These are phyloP conservation scores for Paralichthys olivaceus DNA, from an alignment of 2,113 vertebrate species.

Conservation along the genomic window DNA sequence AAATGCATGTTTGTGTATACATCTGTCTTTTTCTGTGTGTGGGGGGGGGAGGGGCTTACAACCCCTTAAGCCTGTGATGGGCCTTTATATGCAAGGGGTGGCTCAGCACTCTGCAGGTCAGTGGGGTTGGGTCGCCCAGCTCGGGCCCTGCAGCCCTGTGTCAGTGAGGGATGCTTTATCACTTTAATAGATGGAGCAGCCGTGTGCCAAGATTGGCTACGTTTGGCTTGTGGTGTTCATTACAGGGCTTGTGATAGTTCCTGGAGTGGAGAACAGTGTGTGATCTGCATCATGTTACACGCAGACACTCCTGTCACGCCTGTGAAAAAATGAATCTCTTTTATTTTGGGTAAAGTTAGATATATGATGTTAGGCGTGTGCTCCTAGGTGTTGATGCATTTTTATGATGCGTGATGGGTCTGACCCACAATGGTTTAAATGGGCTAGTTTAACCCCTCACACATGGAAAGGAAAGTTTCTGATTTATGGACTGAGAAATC, in stretches of 20 bases:
- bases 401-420: slow-evolving; percentile 10
- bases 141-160: slow-evolving; percentile 37
- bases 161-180: slow-evolving; percentile 33
- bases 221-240: slow-evolving; percentile 65
- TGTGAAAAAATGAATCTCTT: slow-evolving; percentile 31
- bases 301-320: background rate
- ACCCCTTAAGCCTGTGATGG: slow-evolving; percentile 14
- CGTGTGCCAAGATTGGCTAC: slow-evolving; percentile 58
- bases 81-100: background rate
- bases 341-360: slow-evolving; percentile 5
- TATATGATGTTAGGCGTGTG: slow-evolving; percentile 5
- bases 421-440: slow-evolving; percentile 8
- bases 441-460: slow-evolving; percentile 7
- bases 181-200: slow-evolving; percentile 57
- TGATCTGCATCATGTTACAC: slow-evolving; percentile 57
- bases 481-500: slow-evolving; percentile 24
- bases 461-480: slow-evolving; percentile 18
- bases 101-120: slow-evolving; percentile 46
- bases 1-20: background rate
- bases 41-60: slow-evolving; percentile 14
- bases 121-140: slow-evolving; percentile 39
- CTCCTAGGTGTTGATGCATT: background rate
- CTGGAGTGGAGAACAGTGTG: slow-evolving; percentile 51
- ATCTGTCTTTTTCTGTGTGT: slow-evolving; percentile 5
- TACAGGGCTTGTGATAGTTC: slow-evolving; percentile 64